Conservation (phyloP, 30 jellyfish, hydroid and myxozoan species). For the Nemopilema nomurai region DNA sequence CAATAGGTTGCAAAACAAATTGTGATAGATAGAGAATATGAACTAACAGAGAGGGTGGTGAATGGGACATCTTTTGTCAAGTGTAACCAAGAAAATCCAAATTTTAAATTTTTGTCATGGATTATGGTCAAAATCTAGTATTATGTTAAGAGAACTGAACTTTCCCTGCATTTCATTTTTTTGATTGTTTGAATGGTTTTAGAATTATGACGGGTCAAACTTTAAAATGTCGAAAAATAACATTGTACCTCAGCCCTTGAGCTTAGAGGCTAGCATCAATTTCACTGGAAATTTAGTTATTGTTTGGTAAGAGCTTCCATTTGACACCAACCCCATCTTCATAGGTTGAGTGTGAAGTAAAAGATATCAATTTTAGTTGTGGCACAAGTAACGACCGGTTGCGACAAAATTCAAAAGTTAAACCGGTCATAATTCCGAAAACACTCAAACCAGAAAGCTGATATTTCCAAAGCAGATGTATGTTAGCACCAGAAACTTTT, state of each 20-base stretch:
- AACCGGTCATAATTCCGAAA: not conserved
- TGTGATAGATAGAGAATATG: too few species aligned
- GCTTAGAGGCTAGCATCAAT: slow-evolving; percentile 3
- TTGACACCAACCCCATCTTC: slow-evolving; percentile 13
- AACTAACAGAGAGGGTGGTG: too few species aligned
- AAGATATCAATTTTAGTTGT: slow-evolving; percentile 6
- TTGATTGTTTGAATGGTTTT: too few species aligned
- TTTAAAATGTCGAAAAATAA: too few species aligned
- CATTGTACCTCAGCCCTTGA: slow-evolving; percentile 11
- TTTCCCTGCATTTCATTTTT: too few species aligned
- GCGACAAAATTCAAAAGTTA: slow-evolving; percentile 1
- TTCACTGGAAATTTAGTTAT: slow-evolving; percentile 3
- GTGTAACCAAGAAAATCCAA: too few species aligned
- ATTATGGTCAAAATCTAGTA: too few species aligned
- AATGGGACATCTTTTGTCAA: too few species aligned
- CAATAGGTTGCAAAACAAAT: too few species aligned
- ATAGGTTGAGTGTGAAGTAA: slow-evolving; percentile 8
- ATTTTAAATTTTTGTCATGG: too few species aligned
- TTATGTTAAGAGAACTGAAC: too few species aligned
- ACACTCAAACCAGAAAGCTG: slow-evolving; percentile 5
- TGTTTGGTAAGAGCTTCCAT: slow-evolving; percentile 3
- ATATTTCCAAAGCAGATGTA: not conserved
- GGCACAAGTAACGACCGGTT: slow-evolving; percentile 16
- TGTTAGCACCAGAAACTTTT: not conserved
- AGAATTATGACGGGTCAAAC: too few species aligned